Percentiles rank a stretch among this genome's conserved stretches.
phyloP scores from a whole-genome alignment of 2,797 vertebrate genomes.

The Salarias fasciatus region DNA sequence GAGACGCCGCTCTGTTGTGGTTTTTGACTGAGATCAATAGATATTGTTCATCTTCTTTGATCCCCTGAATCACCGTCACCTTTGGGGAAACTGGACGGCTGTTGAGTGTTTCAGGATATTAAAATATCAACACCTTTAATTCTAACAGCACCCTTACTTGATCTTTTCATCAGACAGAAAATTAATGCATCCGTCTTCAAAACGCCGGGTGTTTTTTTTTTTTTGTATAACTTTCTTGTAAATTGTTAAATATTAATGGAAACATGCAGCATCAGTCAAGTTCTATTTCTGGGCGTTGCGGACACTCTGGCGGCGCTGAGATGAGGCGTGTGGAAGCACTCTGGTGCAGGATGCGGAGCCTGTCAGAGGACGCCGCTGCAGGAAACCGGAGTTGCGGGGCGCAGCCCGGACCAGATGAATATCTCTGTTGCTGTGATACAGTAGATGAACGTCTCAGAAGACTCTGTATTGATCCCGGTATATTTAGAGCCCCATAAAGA shows the following conservation, averaged over 20 bases:
- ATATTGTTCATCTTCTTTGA: too few relatives aligned
- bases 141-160: too few relatives aligned
- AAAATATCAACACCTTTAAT: too few relatives aligned
- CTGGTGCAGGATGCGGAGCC: slow-evolving; percentile 22
- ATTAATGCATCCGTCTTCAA: too few relatives aligned
- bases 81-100: too few relatives aligned
- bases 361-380: slow-evolving; percentile 23
- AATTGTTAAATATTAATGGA: not conserved
- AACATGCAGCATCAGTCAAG: too few relatives aligned
- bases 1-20: too few relatives aligned
- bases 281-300: not conserved
- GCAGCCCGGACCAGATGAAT: slow-evolving; percentile 49
- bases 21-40: too few relatives aligned
- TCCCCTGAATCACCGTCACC: too few relatives aligned
- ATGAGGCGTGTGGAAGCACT: slow-evolving; percentile 17
- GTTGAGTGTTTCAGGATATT: too few relatives aligned
- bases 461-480: slow-evolving; percentile 71
- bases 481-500: slow-evolving; percentile 78
- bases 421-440: slow-evolving; percentile 69
- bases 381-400: slow-evolving; percentile 37
- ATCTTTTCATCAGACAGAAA: too few relatives aligned
- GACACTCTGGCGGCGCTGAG: not conserved
- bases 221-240: not conserved
- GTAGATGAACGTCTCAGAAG: slow-evolving; percentile 69
- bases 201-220: too few relatives aligned